Conservation (phyloP, 2,888 invertebrate genomes). For the Gastrophysa polygoni region DNA sequence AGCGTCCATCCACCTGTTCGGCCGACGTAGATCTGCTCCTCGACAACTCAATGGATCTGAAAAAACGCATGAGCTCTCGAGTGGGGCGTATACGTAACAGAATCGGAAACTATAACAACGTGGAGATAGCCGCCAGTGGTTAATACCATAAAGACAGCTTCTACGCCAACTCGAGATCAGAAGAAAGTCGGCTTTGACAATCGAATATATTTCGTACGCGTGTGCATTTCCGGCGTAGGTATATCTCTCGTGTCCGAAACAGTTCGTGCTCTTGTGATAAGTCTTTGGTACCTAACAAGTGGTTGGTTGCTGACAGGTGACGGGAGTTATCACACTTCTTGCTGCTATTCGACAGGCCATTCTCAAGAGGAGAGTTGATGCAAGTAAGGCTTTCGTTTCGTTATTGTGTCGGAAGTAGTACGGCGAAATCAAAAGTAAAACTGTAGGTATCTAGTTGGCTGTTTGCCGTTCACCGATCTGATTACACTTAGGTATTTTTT, state of each 20-base stretch:
- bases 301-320: neutral
- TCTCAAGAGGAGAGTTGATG: conserved; percentile 11
- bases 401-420: neutral
- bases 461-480: neutral
- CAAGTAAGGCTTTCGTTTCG: conserved; percentile 9
- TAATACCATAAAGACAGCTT: conserved; percentile 30
- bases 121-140: conserved; percentile 23
- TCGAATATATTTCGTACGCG: neutral
- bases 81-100: conserved; percentile 38
- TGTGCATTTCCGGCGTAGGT: neutral
- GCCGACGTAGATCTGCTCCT: neutral
- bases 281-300: neutral
- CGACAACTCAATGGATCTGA: neutral
- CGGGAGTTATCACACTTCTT: neutral
- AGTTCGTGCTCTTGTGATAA: neutral
- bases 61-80: conserved; percentile 20
- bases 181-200: conserved; percentile 18
- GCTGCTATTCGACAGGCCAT: conserved; percentile 8
- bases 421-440: neutral
- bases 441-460: no score
- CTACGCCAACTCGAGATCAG: conserved; percentile 27
- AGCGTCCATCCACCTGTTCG: neutral
- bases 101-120: conserved; percentile 39
- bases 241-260: neutral
- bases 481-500: no score